A percentile compares a stretch with the other conserved stretches of the same genome.
phyloP scores from a whole-genome alignment of 2,113 vertebrate genomes.

The Aramus guarauna region DNA sequence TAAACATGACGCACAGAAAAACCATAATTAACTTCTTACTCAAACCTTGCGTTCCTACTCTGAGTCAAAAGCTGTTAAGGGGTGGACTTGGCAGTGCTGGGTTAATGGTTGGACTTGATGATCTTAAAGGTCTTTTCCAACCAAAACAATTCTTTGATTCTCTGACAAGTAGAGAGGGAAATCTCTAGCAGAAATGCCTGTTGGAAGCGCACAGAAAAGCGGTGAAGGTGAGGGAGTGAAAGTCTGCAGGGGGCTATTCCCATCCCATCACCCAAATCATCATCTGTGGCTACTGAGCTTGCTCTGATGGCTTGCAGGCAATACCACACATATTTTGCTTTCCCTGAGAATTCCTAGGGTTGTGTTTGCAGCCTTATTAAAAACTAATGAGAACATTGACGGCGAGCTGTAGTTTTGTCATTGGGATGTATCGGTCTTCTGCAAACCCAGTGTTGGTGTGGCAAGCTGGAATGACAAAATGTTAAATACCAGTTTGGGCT shows the following conservation, averaged over 20 bases:
- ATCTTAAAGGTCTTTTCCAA: no score
- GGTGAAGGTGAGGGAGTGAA: not conserved
- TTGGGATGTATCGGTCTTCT: no score
- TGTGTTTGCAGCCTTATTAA: not conserved
- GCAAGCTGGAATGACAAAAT: not conserved
- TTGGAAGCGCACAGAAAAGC: fast-evolving
- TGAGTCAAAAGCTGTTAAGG: not conserved
- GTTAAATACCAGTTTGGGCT: not conserved
- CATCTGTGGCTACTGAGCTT: fast-evolving
- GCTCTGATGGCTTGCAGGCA: no score
- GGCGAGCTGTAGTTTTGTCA: no score
- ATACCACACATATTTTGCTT: not conserved
- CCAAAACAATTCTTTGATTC: no score
- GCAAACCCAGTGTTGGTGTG: not conserved
- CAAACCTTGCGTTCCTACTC: not conserved
- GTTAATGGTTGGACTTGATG: no score
- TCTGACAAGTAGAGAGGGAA: not conserved
- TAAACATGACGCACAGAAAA: not conserved
- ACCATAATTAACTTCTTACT: not conserved
- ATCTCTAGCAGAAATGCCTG: not conserved
- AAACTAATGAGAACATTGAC: no score
- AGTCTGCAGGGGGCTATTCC: fast-evolving
- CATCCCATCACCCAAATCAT: fast-evolving
- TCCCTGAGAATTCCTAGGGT: not conserved
- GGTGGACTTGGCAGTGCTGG: no score